A percentile compares a stretch with the other conserved stretches of the same genome.
These are phyloP conservation scores for Crotalus helleri DNA, from an alignment of 2,113 vertebrate species.

Conservation along the genomic window DNA sequence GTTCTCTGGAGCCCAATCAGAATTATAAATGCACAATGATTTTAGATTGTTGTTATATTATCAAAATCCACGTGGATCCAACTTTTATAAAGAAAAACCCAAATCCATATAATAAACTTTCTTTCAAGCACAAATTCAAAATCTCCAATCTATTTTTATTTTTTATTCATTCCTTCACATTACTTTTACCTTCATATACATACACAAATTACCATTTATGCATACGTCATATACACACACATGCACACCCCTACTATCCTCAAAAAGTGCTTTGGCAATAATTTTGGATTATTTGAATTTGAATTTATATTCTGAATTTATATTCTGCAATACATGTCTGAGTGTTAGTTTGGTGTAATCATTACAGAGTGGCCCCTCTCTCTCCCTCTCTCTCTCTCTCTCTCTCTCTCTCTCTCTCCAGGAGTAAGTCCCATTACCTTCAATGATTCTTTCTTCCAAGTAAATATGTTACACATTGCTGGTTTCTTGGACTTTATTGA, in stretches of 20 bases:
- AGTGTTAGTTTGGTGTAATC: not conserved
- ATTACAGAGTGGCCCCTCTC: not conserved
- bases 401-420: not conserved
- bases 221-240: not conserved
- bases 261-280: not conserved
- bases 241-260: not conserved
- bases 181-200: not conserved
- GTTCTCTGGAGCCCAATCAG: not conserved
- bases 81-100: not conserved
- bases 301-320: not conserved
- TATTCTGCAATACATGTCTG: not conserved
- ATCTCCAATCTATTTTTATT: not conserved
- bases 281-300: not conserved
- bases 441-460: not conserved
- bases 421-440: not conserved
- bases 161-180: not conserved
- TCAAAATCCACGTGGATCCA: not conserved
- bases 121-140: not conserved
- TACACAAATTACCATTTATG: not conserved
- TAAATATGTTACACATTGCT: not conserved
- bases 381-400: not conserved
- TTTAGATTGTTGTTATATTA: not conserved
- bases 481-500: not conserved
- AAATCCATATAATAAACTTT: not conserved
- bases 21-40: not conserved